These are phyloP conservation scores for Xestia c-nigrum DNA, from an alignment of 2,888 invertebrate species.

Conservation along the genomic window DNA sequence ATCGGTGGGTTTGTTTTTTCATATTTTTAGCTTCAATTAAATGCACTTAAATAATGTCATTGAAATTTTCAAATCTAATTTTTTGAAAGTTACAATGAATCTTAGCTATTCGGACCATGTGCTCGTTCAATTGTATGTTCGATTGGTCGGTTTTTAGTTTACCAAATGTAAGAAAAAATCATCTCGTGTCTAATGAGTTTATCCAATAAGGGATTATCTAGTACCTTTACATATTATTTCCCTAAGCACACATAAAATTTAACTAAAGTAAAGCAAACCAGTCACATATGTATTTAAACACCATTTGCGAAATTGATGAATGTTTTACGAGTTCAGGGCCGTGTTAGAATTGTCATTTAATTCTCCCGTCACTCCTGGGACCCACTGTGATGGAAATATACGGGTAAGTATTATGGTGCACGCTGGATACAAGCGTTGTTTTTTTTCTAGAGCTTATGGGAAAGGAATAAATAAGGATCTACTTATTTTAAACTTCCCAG, in stretches of 20 bases:
- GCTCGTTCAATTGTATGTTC: not conserved
- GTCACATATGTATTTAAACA: constrained; percentile 68
- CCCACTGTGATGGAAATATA: constrained; percentile 66
- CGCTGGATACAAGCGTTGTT: not conserved
- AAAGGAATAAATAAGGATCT: not conserved
- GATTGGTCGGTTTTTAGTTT: not conserved
- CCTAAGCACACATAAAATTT: constrained; percentile 6
- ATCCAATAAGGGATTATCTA: not conserved
- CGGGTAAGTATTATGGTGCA: not conserved
- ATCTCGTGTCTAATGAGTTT: not conserved
- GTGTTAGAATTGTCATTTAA: constrained; percentile 80
- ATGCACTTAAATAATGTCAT: not conserved
- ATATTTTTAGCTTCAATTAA: not conserved
- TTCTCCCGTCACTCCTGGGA: constrained; percentile 74
- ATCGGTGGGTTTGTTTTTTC: not conserved
- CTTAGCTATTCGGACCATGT: not conserved
- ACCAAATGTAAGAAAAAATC: not conserved
- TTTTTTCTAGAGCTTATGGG: not conserved
- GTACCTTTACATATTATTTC: not conserved
- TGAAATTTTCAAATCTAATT: not conserved
- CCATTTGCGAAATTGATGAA: constrained; percentile 70
- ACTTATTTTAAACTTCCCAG: not conserved
- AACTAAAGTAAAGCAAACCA: constrained; percentile 46
- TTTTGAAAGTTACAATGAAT: not conserved
- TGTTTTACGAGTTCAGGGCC: constrained; percentile 73